These are phyloP conservation scores for Pangasius djambal DNA, from an alignment of 2,797 vertebrate species.

Conservation along the genomic window DNA sequence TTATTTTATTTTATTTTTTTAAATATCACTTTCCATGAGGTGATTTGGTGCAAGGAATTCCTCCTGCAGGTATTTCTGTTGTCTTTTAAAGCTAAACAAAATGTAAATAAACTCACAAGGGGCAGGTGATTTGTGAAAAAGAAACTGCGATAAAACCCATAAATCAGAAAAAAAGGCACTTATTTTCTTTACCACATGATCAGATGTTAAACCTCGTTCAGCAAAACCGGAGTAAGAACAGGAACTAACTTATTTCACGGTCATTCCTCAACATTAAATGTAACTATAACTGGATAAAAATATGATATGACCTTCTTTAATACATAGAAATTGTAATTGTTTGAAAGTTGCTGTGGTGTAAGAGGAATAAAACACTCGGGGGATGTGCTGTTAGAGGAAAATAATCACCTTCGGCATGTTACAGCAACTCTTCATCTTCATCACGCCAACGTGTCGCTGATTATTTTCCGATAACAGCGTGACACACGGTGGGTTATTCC, in stretches of 20 bases:
- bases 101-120: background rate
- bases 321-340: background rate
- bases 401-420: too few species aligned
- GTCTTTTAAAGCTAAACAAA: background rate
- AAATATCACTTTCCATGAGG: too few species aligned
- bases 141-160: background rate
- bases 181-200: background rate
- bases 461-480: background rate
- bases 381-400: too few species aligned
- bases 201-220: background rate
- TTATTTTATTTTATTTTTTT: background rate
- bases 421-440: background rate
- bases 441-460: background rate
- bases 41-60: too few species aligned
- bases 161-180: background rate
- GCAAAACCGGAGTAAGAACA: background rate
- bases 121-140: background rate
- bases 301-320: background rate
- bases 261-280: background rate
- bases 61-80: background rate
- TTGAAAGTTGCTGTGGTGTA: background rate
- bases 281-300: background rate
- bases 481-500: background rate
- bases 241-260: background rate
- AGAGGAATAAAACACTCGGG: background rate